Percentiles rank a stretch among this genome's conserved stretches.
Conservation (phyloP, 2,797 vertebrate genomes). For the Eupleurogrammus muticus region DNA sequence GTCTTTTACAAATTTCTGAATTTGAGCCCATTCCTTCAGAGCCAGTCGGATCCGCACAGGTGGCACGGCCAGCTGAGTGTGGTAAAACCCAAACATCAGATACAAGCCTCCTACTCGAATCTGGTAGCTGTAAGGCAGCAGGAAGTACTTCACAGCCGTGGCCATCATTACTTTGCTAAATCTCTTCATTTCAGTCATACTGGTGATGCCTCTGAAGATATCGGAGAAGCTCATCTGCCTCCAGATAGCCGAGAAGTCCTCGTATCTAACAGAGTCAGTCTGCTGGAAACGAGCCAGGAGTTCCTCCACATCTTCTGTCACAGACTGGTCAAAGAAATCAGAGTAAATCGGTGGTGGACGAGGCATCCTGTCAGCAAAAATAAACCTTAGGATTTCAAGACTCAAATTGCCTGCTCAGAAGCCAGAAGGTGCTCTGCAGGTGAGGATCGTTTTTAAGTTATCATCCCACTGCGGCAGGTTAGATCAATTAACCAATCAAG, state of each 20-base stretch:
- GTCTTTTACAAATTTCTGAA: conserved; percentile 63
- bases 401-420: no score
- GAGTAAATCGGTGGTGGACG: not conserved
- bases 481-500: not conserved
- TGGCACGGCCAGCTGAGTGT: conserved; percentile 50
- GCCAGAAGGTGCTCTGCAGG: not conserved
- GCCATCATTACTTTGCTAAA: conserved; percentile 61
- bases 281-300: conserved; percentile 72
- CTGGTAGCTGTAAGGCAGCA: conserved; percentile 75
- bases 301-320: conserved; percentile 76
- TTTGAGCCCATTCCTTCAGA: conserved; percentile 60
- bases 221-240: conserved; percentile 64
- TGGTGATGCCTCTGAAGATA: conserved; percentile 43
- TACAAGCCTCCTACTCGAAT: conserved; percentile 75
- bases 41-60: conserved; percentile 59
- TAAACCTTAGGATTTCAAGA: fast-evolving
- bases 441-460: not conserved
- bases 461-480: no score
- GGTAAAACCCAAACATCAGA: conserved; percentile 70
- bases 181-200: conserved; percentile 41
- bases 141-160: conserved; percentile 73
- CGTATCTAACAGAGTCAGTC: conserved; percentile 55
- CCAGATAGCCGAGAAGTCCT: conserved; percentile 69
- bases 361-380: conserved; percentile 53
- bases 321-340: conserved; percentile 31